These are phyloP conservation scores for Allobates femoralis DNA, from an alignment of 2,797 vertebrate genomes.

Conservation along the genomic window DNA sequence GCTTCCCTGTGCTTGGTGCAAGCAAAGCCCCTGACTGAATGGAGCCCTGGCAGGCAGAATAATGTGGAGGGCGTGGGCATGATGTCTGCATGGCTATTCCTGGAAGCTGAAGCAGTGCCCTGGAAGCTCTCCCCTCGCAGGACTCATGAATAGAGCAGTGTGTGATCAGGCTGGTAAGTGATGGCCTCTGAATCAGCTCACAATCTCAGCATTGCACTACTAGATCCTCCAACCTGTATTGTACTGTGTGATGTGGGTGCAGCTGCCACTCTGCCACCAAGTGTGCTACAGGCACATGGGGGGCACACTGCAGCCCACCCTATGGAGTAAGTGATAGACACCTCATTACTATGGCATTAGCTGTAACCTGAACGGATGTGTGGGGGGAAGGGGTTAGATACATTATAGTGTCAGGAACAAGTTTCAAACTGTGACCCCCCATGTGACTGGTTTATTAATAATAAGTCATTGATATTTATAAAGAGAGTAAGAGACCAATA, in stretches of 20 bases:
- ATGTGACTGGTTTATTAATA: conserved; percentile 11
- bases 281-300: not conserved
- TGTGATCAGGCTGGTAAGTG: conserved; percentile 53
- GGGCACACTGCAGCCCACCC: not conserved
- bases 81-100: conserved; percentile 48
- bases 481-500: not conserved
- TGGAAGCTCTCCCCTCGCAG: conserved; percentile 42
- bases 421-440: not conserved
- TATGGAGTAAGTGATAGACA: not conserved
- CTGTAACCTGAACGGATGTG: not conserved
- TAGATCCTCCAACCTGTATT: not conserved
- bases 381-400: no score
- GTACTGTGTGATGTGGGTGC: not conserved
- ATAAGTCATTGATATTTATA: not conserved
- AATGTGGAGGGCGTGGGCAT: conserved; percentile 50
- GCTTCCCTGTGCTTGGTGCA: conserved; percentile 4
- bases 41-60: not conserved
- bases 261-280: not conserved
- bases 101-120: conserved; percentile 59
- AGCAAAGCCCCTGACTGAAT: conserved; percentile 2
- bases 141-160: conserved; percentile 31
- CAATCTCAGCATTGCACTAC: conserved; percentile 10
- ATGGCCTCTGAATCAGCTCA: not conserved
- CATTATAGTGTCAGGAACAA: not conserved
- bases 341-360: not conserved